A percentile compares a stretch with the other conserved stretches of the same genome.
phyloP scores from a whole-genome alignment of 1,140 invertebrate genomes.

The Cydia strobilella region DNA sequence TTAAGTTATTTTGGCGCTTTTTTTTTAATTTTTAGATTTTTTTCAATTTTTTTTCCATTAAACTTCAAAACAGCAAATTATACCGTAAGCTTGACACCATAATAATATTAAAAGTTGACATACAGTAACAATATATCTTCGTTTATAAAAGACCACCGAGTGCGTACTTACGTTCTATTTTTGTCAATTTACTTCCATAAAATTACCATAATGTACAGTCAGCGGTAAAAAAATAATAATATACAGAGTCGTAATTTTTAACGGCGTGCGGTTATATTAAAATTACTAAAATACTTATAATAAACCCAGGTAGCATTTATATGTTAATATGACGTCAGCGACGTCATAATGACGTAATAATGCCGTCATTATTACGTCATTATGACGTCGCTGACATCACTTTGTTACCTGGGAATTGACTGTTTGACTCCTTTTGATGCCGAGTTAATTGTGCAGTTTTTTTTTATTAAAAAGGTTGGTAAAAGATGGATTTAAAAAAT shows the following conservation, averaged over 20 bases:
- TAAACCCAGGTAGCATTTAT: no score
- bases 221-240: conserved; percentile 13
- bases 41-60: no score
- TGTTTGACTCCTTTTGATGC: conserved; percentile 24
- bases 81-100: no score
- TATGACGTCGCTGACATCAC: no score
- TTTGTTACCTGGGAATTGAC: no score
- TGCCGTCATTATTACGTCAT: no score
- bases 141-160: neutral
- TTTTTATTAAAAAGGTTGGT: neutral
- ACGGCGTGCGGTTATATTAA: conserved; percentile 26
- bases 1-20: no score
- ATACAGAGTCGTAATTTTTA: conserved; percentile 11
- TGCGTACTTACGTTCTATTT: neutral
- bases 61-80: no score
- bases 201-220: conserved; percentile 20
- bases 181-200: neutral
- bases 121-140: neutral
- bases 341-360: no score
- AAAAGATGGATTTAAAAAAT: conserved; percentile 9
- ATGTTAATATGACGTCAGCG: no score
- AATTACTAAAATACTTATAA: no score
- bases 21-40: no score
- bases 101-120: neutral
- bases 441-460: conserved; percentile 2